Percentiles rank a stretch among this genome's conserved stretches.
phyloP scores from a whole-genome alignment of 2,888 invertebrate genomes.

The Morpho deidamia region DNA sequence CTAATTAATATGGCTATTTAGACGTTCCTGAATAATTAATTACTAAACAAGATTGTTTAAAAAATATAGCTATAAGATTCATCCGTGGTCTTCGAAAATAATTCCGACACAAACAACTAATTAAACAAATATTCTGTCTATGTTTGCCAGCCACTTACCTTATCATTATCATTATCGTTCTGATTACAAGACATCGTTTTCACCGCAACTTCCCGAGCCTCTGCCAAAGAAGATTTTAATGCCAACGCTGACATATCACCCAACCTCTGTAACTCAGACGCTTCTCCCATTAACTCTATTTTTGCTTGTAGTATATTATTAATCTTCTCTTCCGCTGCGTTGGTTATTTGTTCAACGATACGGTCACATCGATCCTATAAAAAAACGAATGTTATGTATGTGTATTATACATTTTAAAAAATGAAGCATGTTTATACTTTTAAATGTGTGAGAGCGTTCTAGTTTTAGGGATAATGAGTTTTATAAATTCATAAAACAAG shows the following conservation, averaged over 20 bases:
- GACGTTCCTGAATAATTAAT: too few species aligned
- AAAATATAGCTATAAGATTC: too few species aligned
- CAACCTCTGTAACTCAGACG: conserved; percentile 54
- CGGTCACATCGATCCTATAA: conserved; percentile 74
- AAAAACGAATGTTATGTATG: neutral
- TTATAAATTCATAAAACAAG: too few species aligned
- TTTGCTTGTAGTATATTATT: conserved; percentile 63
- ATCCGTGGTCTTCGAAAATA: too few species aligned
- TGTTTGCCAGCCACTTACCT: conserved; percentile 42
- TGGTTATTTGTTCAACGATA: conserved; percentile 70
- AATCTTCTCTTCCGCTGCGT: conserved; percentile 73
- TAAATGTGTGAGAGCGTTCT: too few species aligned
- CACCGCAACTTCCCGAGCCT: conserved; percentile 60
- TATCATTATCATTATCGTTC: conserved; percentile 55
- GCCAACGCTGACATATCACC: conserved; percentile 65
- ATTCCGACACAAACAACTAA: too few species aligned
- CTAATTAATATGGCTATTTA: too few species aligned
- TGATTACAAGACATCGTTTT: conserved; percentile 46
- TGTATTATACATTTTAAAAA: too few species aligned
- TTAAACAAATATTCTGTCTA: too few species aligned
- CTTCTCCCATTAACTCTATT: conserved; percentile 56
- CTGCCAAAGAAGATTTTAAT: conserved; percentile 61
- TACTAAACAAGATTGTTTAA: too few species aligned
- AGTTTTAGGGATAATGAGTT: too few species aligned
- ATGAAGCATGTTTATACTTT: too few species aligned